Conservation (phyloP, 2,888 invertebrate genomes). For the Mimumesa dahlbomi region DNA sequence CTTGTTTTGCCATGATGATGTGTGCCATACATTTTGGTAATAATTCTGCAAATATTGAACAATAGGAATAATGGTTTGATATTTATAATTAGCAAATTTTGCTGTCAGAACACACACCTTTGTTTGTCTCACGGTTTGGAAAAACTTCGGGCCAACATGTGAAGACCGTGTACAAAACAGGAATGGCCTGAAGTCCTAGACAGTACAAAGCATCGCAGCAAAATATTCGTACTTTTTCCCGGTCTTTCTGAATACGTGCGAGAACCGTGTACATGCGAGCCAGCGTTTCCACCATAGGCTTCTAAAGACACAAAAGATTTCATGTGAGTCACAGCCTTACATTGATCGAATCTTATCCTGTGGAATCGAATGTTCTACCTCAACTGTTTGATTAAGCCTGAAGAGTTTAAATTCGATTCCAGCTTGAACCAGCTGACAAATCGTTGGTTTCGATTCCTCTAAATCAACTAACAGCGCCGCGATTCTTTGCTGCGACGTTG, state of each 20-base stretch:
- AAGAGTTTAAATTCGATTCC: conserved; percentile 72
- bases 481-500: conserved; percentile 78
- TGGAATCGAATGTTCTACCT: too few relatives aligned
- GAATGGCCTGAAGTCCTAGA: conserved; percentile 75
- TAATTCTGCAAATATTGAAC: conserved; percentile 72
- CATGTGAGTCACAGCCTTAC: too few relatives aligned
- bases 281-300: conserved; percentile 58
- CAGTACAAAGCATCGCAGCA: conserved; percentile 80
- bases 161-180: conserved; percentile 77
- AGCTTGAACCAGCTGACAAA: conserved; percentile 59
- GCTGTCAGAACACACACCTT: conserved; percentile 56
- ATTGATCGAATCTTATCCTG: too few relatives aligned
- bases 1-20: conserved; percentile 71
- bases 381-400: conserved; percentile 41
- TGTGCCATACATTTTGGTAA: conserved; percentile 78
- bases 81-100: background rate
- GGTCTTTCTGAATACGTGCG: conserved; percentile 76
- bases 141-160: conserved; percentile 81
- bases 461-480: conserved; percentile 77
- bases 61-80: background rate
- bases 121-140: conserved; percentile 71
- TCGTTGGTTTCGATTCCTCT: conserved; percentile 66
- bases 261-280: conserved; percentile 68
- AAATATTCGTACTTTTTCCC: conserved; percentile 79
- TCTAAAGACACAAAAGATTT: conserved; percentile 54